Conservation (phyloP, 2,888 invertebrate genomes). For the Cremastinae sp. region DNA sequence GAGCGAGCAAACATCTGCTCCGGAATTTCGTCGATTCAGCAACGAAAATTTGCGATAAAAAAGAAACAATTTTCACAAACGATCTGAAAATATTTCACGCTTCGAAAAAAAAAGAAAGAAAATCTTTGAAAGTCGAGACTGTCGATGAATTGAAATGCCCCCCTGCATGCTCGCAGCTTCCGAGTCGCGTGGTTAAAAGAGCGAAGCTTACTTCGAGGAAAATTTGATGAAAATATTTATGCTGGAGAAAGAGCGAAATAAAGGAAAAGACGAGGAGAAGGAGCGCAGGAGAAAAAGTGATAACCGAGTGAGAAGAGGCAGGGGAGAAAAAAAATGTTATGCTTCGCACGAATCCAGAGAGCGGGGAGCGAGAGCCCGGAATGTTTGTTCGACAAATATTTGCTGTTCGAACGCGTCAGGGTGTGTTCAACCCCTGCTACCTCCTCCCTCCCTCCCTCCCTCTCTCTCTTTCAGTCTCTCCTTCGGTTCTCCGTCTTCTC, state of each 20-base stretch:
- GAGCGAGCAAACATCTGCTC: conserved; percentile 30
- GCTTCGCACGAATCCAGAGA: conserved; percentile 49
- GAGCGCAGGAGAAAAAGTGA: no score
- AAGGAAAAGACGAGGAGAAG: neutral
- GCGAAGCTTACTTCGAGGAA: conserved; percentile 48
- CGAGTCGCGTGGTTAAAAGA: neutral
- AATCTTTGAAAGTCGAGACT: neutral
- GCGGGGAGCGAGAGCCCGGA: conserved; percentile 23
- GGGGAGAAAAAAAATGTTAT: conserved; percentile 55
- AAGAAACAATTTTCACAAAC: no score
- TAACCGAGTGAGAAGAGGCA: conserved; percentile 29
- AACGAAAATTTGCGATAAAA: conserved; percentile 18
- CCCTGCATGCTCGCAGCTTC: neutral
- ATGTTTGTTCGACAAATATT: conserved; percentile 70
- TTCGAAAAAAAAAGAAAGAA: conserved; percentile 39
- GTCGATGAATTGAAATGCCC: neutral
- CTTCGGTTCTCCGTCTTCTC: conserved; percentile 6
- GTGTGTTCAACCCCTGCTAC: conserved; percentile 59
- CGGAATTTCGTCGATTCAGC: conserved; percentile 31
- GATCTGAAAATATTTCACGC: neutral
- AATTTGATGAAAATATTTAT: conserved; percentile 23
- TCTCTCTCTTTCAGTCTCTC: no score
- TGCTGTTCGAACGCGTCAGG: conserved; percentile 64
- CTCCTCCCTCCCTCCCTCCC: neutral
- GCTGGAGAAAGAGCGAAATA: neutral